Percentiles rank a stretch among this genome's conserved stretches.
Conservation (phyloP, 2,113 vertebrate genomes). For the Electrona antarctica region DNA sequence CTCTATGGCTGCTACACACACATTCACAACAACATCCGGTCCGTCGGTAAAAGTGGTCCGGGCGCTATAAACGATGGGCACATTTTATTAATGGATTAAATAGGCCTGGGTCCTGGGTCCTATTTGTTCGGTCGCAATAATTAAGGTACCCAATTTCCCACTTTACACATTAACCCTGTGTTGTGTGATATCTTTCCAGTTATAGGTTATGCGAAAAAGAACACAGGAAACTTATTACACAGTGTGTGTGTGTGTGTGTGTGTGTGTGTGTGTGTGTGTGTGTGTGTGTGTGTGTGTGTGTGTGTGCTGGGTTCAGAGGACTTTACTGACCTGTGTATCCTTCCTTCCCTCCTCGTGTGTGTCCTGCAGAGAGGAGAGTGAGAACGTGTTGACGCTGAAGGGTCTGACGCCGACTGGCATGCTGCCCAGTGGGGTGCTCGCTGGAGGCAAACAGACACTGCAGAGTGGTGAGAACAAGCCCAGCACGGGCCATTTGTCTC, state of each 20-base stretch:
- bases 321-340: conserved; percentile 41
- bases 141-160: too few species aligned
- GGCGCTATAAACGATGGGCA: too few species aligned
- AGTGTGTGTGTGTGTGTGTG: neutral
- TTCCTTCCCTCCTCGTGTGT: conserved; percentile 31
- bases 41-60: too few species aligned
- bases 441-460: conserved; percentile 84
- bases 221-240: too few species aligned
- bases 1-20: too few species aligned
- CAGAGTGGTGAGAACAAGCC: conserved; percentile 79
- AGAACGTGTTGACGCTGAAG: conserved; percentile 86
- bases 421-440: conserved; percentile 84
- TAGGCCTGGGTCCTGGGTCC: too few species aligned
- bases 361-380: conserved; percentile 83
- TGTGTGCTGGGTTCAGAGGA: conserved; percentile 21
- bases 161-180: too few species aligned
- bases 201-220: too few species aligned
- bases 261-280: neutral
- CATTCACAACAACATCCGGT: too few species aligned
- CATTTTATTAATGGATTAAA: too few species aligned
- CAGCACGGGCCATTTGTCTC: conserved; percentile 6
- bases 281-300: neutral
- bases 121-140: too few species aligned
- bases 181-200: too few species aligned
- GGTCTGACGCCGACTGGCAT: conserved; percentile 85